Conservation (phyloP, 2,797 vertebrate genomes). For the Mormyrops attenuatus region DNA sequence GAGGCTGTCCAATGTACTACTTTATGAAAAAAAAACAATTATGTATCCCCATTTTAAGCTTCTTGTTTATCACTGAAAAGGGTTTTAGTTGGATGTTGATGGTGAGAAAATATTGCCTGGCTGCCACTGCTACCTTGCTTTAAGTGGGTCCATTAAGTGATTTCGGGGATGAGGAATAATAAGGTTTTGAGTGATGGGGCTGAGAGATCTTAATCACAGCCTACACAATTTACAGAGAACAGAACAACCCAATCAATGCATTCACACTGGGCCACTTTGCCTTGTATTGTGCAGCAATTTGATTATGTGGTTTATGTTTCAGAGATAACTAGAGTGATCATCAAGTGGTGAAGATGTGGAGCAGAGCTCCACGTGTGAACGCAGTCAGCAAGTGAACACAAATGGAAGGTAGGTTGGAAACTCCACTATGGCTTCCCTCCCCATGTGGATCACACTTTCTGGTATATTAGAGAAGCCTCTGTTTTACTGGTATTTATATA, state of each 20-base stretch:
- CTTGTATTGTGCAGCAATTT: not conserved
- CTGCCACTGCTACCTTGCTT: not conserved
- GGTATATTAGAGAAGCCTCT: not conserved
- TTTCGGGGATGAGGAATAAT: not conserved
- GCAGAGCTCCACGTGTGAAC: not conserved
- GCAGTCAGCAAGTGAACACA: not conserved
- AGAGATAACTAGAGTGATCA: not conserved
- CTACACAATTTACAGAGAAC: not conserved
- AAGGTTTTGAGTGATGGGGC: not conserved
- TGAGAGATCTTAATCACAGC: conserved; percentile 5
- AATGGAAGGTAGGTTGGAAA: not conserved
- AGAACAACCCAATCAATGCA: not conserved
- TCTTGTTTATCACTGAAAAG: not conserved
- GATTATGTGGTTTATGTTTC: not conserved
- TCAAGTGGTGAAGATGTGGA: not conserved
- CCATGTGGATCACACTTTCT: not conserved
- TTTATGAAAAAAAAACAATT: not conserved
- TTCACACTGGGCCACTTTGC: not conserved
- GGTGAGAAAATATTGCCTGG: not conserved
- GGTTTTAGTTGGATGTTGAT: not conserved
- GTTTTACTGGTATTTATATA: not conserved
- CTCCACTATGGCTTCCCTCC: not conserved
- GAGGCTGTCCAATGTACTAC: not conserved
- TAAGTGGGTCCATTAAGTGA: not conserved
- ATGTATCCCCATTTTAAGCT: not conserved